Conservation (phyloP, 2,797 vertebrate genomes). For the Arctocebus calabarensis region DNA sequence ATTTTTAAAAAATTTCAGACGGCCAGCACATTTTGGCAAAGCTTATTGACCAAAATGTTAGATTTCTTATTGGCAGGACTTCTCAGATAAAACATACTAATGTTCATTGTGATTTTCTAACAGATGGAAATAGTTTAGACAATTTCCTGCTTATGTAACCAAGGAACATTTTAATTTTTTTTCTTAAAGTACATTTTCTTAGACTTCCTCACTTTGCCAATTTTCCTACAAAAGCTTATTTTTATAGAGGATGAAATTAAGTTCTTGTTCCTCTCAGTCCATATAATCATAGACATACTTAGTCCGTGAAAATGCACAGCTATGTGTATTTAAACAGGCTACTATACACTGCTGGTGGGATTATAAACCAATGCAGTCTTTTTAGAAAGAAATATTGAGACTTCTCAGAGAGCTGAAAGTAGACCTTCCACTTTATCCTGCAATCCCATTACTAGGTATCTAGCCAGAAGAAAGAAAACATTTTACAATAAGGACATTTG, state of each 20-base stretch:
- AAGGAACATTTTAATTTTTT: background rate
- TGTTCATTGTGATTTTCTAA: conserved; percentile 4
- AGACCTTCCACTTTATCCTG: too few relatives aligned
- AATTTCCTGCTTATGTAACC: conserved; percentile 36
- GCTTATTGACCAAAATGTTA: background rate
- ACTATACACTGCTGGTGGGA: too few relatives aligned
- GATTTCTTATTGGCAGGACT: conserved; percentile 1
- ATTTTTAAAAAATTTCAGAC: conserved; percentile 22
- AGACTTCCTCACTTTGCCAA: background rate
- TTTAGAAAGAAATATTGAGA: too few relatives aligned
- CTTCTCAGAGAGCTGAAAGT: too few relatives aligned
- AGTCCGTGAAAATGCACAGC: background rate
- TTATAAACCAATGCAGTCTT: too few relatives aligned
- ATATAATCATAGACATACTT: background rate
- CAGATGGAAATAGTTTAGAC: conserved; percentile 7
- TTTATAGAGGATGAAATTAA: background rate
- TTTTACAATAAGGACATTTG: too few relatives aligned
- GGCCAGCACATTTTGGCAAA: conserved; percentile 8
- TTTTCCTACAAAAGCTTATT: background rate
- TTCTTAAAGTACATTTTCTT: conserved; percentile 4
- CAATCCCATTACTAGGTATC: too few relatives aligned
- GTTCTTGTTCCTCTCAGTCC: background rate
- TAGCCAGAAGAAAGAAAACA: too few relatives aligned
- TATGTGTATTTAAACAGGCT: background rate
- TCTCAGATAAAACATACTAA: conserved; percentile 49